phyloP scores from a whole-genome alignment of 2,888 invertebrate species.

The Lutraria lutraria region DNA sequence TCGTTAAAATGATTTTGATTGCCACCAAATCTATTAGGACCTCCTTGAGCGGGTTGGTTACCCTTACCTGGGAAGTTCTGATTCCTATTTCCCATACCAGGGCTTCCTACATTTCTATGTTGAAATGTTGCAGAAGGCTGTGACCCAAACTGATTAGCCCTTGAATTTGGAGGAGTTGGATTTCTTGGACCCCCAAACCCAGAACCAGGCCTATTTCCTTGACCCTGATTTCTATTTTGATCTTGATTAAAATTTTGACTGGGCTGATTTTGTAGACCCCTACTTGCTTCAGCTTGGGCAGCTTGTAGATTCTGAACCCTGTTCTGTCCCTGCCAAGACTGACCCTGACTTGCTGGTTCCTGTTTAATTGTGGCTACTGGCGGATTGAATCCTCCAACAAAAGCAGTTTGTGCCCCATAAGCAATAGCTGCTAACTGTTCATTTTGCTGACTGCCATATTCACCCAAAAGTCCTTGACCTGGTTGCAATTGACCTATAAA shows the following conservation, averaged over 20 bases:
- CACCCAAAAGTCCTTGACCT: constrained; percentile 65
- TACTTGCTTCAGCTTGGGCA: constrained; percentile 46
- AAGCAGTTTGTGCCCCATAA: constrained; percentile 66
- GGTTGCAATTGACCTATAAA: constrained; percentile 58
- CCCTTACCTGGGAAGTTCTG: constrained; percentile 53
- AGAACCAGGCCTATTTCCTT: constrained; percentile 48
- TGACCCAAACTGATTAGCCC: constrained; percentile 53
- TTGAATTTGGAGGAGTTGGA: constrained; percentile 46
- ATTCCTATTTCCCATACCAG: constrained; percentile 59
- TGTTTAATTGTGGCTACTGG: constrained; percentile 55
- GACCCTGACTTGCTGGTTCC: constrained; percentile 49
- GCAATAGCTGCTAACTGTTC: constrained; percentile 65
- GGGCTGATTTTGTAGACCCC: constrained; percentile 48
- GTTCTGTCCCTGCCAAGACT: constrained; percentile 51
- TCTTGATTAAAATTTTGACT: constrained; percentile 55
- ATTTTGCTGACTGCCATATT: constrained; percentile 66
- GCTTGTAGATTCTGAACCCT: constrained; percentile 50
- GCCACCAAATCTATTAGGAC: constrained; percentile 43
- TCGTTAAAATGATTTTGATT: constrained; percentile 57
- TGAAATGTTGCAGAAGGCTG: constrained; percentile 24
- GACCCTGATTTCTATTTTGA: constrained; percentile 62
- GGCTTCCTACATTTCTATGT: constrained; percentile 51
- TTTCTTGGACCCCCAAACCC: constrained; percentile 60
- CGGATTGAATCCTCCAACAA: constrained; percentile 69
- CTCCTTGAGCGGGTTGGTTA: constrained; percentile 23